These are phyloP conservation scores for Rhynchonema sp. DNA, from an alignment of 2,888 invertebrate genomes.

Conservation along the genomic window DNA sequence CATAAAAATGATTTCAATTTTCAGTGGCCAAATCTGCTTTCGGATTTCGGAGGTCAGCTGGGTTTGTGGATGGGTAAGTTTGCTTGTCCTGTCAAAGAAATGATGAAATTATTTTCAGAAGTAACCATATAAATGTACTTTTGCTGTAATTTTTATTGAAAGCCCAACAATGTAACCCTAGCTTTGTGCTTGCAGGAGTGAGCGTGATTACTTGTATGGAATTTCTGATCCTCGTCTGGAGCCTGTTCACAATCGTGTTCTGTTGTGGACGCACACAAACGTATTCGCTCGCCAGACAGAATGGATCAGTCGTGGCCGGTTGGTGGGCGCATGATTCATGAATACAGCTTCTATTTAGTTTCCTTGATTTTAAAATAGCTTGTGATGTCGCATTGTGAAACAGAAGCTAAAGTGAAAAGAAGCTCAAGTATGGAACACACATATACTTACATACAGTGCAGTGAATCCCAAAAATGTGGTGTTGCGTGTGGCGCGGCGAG, in stretches of 20 bases:
- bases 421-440: too few relatives aligned
- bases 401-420: too few relatives aligned
- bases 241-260: background rate
- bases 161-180: background rate
- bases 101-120: too few relatives aligned
- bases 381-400: too few relatives aligned
- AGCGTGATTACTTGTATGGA: slow-evolving; percentile 26
- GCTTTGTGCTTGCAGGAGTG: slow-evolving; percentile 6
- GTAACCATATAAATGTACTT: too few relatives aligned
- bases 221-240: slow-evolving; percentile 11
- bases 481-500: too few relatives aligned
- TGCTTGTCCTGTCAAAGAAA: background rate
- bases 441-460: too few relatives aligned
- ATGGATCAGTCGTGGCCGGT: background rate
- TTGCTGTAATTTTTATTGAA: background rate
- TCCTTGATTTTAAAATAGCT: too few relatives aligned
- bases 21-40: slow-evolving; percentile 21
- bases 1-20: background rate
- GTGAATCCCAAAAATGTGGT: too few relatives aligned
- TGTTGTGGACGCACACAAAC: background rate
- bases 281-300: background rate
- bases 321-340: too few relatives aligned
- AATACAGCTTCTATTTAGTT: too few relatives aligned
- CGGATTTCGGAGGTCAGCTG: slow-evolving; percentile 30
- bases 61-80: slow-evolving; percentile 27